Percentiles rank a stretch among this genome's conserved stretches.
Conservation (phyloP, 2,888 invertebrate species). For the Calliopum simillimum region DNA sequence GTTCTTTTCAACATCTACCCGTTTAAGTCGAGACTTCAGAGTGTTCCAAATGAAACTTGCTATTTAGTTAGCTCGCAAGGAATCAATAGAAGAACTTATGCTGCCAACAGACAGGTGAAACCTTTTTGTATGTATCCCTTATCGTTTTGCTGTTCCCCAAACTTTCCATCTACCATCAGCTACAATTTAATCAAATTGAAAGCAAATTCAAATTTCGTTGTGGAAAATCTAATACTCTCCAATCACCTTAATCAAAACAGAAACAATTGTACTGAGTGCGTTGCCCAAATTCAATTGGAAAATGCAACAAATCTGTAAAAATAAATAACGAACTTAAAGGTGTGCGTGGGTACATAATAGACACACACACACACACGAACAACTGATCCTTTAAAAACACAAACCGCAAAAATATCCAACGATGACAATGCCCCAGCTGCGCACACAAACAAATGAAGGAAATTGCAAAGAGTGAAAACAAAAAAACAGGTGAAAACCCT, state of each 20-base stretch:
- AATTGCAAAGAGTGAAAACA: not conserved
- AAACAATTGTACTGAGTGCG: not conserved
- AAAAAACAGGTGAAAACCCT: not conserved
- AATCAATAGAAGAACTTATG: too few relatives aligned
- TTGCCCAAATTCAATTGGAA: conserved; percentile 11
- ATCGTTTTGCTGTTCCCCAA: too few relatives aligned
- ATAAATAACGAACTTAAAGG: conserved; percentile 17
- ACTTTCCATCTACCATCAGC: not conserved
- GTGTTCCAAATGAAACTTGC: too few relatives aligned
- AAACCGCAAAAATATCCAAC: conserved; percentile 24
- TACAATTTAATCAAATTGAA: conserved; percentile 23
- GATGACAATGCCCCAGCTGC: conserved; percentile 20
- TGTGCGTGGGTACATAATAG: conserved; percentile 6
- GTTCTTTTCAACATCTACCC: too few relatives aligned
- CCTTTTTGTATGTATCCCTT: too few relatives aligned
- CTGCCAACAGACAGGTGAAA: too few relatives aligned
- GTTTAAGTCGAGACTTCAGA: too few relatives aligned
- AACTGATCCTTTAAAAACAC: not conserved
- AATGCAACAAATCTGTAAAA: conserved; percentile 18
- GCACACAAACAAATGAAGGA: not conserved
- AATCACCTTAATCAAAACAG: not conserved
- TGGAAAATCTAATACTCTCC: not conserved
- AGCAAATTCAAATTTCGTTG: conserved; percentile 22
- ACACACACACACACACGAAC: not conserved
- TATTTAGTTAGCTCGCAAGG: too few relatives aligned